Base-by-base conservation (phyloP, 2,888 invertebrate genomes). In the Balanococcus diminutus region DNA sequence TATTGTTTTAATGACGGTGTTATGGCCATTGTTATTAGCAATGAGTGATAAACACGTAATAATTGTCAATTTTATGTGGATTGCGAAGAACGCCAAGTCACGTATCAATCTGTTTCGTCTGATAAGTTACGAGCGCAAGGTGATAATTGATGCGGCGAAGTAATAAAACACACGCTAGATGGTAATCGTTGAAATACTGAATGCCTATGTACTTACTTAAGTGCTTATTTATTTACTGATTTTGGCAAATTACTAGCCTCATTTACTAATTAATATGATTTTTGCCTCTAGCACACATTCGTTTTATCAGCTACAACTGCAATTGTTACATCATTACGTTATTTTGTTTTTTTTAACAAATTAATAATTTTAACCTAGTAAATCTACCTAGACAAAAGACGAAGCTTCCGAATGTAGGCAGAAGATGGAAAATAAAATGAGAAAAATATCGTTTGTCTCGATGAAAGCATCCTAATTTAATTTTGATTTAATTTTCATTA, bases 401-500 rank as follows among this genome's bases (percentile, higher is more conserved):
- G n/a, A 51, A 3, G 8, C 19, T 51, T 19, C 19, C 16, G 51
- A 51, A 8, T 4, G 75, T 75, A 75, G 32, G 75, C 16, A 9
- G 75, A 32, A 75, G 28, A 32, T 75, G 75, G 14, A 36, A 75
- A 32, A 75, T 5, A 32, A n/a, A 19, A 51, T 14, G 42, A 14
- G 11, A 28, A 67, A 67, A 32, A 75, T n/a, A 75, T 75, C 31
- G 32, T 75, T 75, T 75, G 75, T 75, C 75, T 32, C n/a, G 75
- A 32, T 75, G 75, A 75, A 75, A 75, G 75, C 75, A 75, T 31
- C 75, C 75, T 75, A 75, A 75, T 75, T 46, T 46, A 51, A 82
- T 82, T 82, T 82, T 82, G 51, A 82, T 46, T 81, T 42, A 81
- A 51, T 51, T 82, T 46, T 46, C 31, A 22, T 81, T 82, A 56